Percentiles rank a stretch among this genome's conserved stretches.
phyloP scores from a whole-genome alignment of 2,797 vertebrate genomes.

The Dicrostonyx torquatus region DNA sequence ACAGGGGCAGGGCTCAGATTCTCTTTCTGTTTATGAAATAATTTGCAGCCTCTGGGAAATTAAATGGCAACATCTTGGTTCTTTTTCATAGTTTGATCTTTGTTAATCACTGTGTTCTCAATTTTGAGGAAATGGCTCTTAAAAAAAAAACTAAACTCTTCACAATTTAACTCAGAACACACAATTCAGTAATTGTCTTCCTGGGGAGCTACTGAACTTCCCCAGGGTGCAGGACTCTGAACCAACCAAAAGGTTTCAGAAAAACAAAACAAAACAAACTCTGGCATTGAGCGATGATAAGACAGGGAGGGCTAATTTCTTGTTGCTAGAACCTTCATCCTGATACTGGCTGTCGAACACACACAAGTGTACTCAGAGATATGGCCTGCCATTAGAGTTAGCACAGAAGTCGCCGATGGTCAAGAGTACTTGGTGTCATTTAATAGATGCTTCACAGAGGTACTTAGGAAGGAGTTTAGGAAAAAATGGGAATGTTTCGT shows the following conservation, averaged over 20 bases:
- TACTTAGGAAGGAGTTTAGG: conserved; percentile 16
- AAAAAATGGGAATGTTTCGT: conserved; percentile 62
- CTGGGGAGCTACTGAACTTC: neutral
- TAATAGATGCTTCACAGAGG: conserved; percentile 55
- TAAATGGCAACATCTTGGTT: neutral
- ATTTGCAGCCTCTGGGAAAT: neutral
- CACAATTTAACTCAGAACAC: neutral
- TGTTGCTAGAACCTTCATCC: conserved; percentile 9
- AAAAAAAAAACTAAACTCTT: conserved; percentile 15
- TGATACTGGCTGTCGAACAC: conserved; percentile 41
- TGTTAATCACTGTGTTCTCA: neutral
- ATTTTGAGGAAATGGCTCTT: neutral
- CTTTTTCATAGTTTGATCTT: neutral
- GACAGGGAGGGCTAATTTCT: conserved; percentile 19
- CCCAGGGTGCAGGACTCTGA: neutral
- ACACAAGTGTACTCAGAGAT: conserved; percentile 51
- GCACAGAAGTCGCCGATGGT: neutral
- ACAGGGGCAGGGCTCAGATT: neutral
- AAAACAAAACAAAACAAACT: neutral
- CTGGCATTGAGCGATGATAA: neutral
- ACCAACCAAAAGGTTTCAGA: neutral
- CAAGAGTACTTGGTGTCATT: conserved; percentile 49
- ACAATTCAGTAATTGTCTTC: neutral
- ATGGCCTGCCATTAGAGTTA: conserved; percentile 30
- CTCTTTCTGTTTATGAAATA: neutral